These are phyloP conservation scores for Gopherus flavomarginatus DNA, from an alignment of 2,113 vertebrate species.

Conservation along the genomic window DNA sequence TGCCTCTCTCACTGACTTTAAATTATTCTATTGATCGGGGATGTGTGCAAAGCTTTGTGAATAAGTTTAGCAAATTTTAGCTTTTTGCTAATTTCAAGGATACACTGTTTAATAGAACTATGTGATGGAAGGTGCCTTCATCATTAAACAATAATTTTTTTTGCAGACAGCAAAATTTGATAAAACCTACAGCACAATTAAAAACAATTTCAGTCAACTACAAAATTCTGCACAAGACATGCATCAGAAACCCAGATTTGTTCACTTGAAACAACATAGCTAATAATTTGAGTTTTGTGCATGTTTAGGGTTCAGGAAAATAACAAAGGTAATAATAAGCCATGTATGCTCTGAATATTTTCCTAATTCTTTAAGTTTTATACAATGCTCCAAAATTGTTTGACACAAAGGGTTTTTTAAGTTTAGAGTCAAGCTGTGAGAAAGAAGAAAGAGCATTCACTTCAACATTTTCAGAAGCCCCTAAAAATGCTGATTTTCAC, in stretches of 20 bases:
- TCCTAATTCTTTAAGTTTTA: conserved; percentile 52
- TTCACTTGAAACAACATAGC: conserved; percentile 44
- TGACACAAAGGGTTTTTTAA: conserved; percentile 63
- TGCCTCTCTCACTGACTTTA: conserved; percentile 19
- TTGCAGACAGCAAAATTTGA: background rate
- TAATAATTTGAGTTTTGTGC: conserved; percentile 22
- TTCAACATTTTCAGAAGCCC: conserved; percentile 84
- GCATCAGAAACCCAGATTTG: background rate
- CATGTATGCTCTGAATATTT: background rate
- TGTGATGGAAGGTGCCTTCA: background rate
- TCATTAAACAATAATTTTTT: background rate
- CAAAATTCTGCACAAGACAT: background rate
- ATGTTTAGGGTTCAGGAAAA: conserved; percentile 29
- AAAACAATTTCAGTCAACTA: background rate
- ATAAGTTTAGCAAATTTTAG: conserved; percentile 4
- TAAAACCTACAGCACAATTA: background rate
- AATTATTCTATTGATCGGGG: background rate
- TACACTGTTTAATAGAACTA: background rate
- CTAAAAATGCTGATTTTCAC: conserved; percentile 87
- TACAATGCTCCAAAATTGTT: conserved; percentile 57
- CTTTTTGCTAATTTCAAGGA: conserved; percentile 3
- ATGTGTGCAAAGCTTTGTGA: conserved; percentile 34
- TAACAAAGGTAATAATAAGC: conserved; percentile 44
- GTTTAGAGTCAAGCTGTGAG: conserved; percentile 80
- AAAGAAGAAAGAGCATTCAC: conserved; percentile 86